Evolutionary conservation across 64 coral and sea anemone species (phyloP), one percentile per base, ranked within the genome.

Genomic region (Trachythela sp.): DNA sequence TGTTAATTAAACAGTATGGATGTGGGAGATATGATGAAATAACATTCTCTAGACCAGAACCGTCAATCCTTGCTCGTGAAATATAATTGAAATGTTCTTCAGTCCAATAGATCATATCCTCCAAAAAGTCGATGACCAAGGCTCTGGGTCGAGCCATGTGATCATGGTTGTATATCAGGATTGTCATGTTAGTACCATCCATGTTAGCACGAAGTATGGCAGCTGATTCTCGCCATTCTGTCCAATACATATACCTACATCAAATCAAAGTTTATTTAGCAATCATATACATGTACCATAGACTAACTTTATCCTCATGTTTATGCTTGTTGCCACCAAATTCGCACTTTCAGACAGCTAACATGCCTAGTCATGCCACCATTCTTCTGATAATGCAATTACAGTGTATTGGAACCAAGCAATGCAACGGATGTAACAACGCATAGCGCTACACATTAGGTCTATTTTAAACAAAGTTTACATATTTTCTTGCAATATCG

Each of bases 241-340:
- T 83, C 96, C 96, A 99, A 50, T 93, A 99, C 84, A 99, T 94
- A 39, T 93, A 84, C 84, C 96, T 97, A 26, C 22, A 54, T 34
- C 5, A 83, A 20, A 64, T 64, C 9, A 52, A 49, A 9, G 48
- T 49, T 49, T 7, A 49, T 15, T 49, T 49, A 9, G 15, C 48
- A 49, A 9, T 9, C 15, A 49, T 49, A 49, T 49, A 9, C 15
- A 9, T 49, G 8, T 49, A 49, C 15, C 15, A 9, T 9, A 49
- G 15, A 9, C 15, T 49, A 15, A 9, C 7, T 49, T 49, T 49
- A 49, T 49, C 7, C 48, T 49, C 8, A 15, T 49, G 48, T 49
- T 15, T 49, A 15, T 49, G 48, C 48, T 49, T 49, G 48, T 49
- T 9, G 48, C 48, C 15, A 15, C 15, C 48, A n/a, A n/a, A n/a